These are phyloP conservation scores for Acheta domesticus DNA, from an alignment of 2,888 invertebrate genomes.

Conservation along the genomic window DNA sequence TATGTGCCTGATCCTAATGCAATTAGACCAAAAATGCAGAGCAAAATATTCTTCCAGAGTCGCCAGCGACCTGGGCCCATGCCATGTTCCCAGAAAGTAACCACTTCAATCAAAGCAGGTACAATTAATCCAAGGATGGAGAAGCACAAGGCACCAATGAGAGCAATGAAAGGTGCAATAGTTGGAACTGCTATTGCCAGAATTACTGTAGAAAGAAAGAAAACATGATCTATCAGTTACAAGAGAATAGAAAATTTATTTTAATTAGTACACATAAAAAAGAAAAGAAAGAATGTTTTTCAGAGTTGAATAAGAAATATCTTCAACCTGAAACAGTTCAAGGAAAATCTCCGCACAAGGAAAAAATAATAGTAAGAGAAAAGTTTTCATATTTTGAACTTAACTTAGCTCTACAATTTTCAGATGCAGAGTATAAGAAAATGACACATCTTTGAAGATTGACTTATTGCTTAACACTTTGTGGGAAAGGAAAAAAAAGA, in stretches of 20 bases:
- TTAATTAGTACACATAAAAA: not conserved
- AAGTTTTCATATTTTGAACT: too few species aligned
- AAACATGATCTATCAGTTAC: not conserved
- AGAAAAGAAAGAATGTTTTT: not conserved
- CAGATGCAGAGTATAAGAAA: too few species aligned
- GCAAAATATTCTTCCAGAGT: slow-evolving; percentile 72
- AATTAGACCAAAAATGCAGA: slow-evolving; percentile 70
- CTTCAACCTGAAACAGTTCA: too few species aligned
- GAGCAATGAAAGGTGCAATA: slow-evolving; percentile 83
- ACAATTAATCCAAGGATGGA: slow-evolving; percentile 85
- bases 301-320: too few species aligned
- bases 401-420: too few species aligned
- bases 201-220: slow-evolving; percentile 55
- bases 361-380: too few species aligned
- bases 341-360: too few species aligned
- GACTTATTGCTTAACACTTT: too few species aligned
- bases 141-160: slow-evolving; percentile 92
- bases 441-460: too few species aligned
- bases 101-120: slow-evolving; percentile 79
- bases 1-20: slow-evolving; percentile 80
- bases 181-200: slow-evolving; percentile 84
- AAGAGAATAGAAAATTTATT: not conserved
- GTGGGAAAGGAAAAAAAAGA: too few species aligned
- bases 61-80: slow-evolving; percentile 71
- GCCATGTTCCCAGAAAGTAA: slow-evolving; percentile 76